Base-by-base conservation (phyloP, 2,888 invertebrate species). In the Synanthedon tipuliformis region DNA sequence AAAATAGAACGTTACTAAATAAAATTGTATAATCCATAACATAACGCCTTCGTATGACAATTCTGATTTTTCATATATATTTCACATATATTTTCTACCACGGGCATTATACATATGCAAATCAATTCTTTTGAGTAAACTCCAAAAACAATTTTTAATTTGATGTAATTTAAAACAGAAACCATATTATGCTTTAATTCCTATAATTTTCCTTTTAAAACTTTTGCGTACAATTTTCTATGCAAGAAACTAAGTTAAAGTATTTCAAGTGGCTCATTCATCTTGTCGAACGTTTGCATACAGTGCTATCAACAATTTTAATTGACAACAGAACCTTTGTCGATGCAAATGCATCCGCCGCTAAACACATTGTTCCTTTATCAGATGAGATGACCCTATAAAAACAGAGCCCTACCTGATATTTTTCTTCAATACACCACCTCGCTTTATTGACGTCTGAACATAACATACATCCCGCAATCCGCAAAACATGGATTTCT, bases 291-390 rank as follows among this genome's bases (percentile, higher is more conserved):
- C 68, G 72, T 72, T 70, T 67, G 68, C 70, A 75, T 68, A 71
- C 68, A 73, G 66, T 69, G 68, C 63, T 69, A 73, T 71, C 69
- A 64, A 63, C 70, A 70, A 73, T 73, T 67, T 72, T 79, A 79
- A 80, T 81, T 79, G 78, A 80, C 78, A 78, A 75, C 65, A 66
- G 77, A 75, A 78, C 80, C 75, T 78, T 75, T 70, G 74, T 68
- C 71, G 73, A 78, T 71, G 76, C 71, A 69, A 73, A 73, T 75
- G 63, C 61, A 59, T 61, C 58, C 71, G 75, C 74, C 75, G 79
- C 73, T 68, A 62, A 48, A 54, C 68, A 66, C 76, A 80, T 80
- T 81, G 79, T 80, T 70, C 62, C 61, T 60, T 77, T 80, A 81
- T 81, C 80, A 67, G 80, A 81, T 81, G 66, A 64, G 66, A 66